Conservation (phyloP, 2,113 vertebrate species). For the Rhynchopsitta pachyrhyncha region DNA sequence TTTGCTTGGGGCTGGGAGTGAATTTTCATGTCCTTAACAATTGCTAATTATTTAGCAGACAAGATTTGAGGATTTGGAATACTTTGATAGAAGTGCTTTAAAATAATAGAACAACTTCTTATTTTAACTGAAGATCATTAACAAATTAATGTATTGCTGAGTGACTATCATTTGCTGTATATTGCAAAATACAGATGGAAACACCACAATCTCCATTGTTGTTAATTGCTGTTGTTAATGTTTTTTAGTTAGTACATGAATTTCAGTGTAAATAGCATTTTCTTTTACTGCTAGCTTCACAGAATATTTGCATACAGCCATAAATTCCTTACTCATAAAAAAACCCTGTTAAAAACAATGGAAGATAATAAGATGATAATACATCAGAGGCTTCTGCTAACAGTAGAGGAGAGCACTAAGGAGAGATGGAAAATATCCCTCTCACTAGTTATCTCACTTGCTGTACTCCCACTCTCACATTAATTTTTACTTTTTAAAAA, state of each 20-base stretch:
- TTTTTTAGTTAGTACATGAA: constrained; percentile 42
- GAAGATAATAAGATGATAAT: constrained; percentile 9
- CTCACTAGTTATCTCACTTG: neutral
- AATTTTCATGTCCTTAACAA: neutral
- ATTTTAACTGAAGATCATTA: neutral
- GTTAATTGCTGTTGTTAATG: constrained; percentile 53
- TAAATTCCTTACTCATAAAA: constrained; percentile 39
- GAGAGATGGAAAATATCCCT: neutral
- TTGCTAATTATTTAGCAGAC: neutral
- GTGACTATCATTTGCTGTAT: constrained; percentile 1
- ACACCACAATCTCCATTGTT: neutral
- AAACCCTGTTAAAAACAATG: neutral
- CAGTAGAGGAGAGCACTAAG: neutral
- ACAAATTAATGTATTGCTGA: constrained; percentile 14
- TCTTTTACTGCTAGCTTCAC: constrained; percentile 22
- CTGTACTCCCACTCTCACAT: neutral
- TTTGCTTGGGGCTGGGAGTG: neutral
- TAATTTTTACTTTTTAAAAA: neutral
- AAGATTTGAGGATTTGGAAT: neutral
- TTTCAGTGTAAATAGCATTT: constrained; percentile 41
- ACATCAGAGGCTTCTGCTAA: constrained; percentile 7
- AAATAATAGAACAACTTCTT: neutral
- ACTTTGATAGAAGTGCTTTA: neutral
- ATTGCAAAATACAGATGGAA: constrained; percentile 43
- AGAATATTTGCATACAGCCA: constrained; percentile 17